phyloP scores from a whole-genome alignment of 2,888 invertebrate species.

The Venustoraphidia nigricollis region DNA sequence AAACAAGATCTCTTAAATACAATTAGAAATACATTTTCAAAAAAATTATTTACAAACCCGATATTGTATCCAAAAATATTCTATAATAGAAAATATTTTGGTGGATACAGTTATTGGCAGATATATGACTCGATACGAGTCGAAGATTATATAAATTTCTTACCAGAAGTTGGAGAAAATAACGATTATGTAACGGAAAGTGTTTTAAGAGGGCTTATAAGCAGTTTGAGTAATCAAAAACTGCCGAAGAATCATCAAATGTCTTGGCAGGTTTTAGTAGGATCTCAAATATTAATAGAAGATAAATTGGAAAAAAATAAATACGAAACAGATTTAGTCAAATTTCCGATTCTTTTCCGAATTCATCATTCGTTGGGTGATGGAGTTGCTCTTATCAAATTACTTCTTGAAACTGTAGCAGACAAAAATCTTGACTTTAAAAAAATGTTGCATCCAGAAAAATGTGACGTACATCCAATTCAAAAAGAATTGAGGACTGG shows the following conservation, averaged over 20 bases:
- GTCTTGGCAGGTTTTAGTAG: constrained; percentile 35
- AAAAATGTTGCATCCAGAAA: too few species aligned
- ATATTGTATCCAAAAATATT: constrained; percentile 26
- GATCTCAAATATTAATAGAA: constrained; percentile 14
- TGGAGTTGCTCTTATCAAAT: constrained; percentile 32
- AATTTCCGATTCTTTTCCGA: constrained; percentile 30
- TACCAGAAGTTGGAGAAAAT: constrained; percentile 14
- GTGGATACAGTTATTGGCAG: constrained; percentile 37
- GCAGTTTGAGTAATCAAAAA: constrained; percentile 25
- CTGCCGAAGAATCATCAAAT: constrained; percentile 31
- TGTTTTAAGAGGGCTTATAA: constrained; percentile 26
- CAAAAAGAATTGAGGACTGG: too few species aligned
- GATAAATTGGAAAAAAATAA: constrained; percentile 10
- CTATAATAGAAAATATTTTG: constrained; percentile 27
- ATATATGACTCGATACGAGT: constrained; percentile 24
- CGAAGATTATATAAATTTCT: constrained; percentile 28
- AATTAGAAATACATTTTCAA: constrained; percentile 10
- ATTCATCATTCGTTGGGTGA: constrained; percentile 39
- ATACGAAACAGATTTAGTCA: neutral
- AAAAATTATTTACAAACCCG: constrained; percentile 11
- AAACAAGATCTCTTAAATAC: constrained; percentile 12
- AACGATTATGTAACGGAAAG: constrained; percentile 17
- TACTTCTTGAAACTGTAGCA: constrained; percentile 30
- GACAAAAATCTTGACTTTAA: constrained; percentile 19
- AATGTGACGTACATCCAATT: too few species aligned